Conservation (phyloP, 2,888 invertebrate species). For the Diarsia rubi region DNA sequence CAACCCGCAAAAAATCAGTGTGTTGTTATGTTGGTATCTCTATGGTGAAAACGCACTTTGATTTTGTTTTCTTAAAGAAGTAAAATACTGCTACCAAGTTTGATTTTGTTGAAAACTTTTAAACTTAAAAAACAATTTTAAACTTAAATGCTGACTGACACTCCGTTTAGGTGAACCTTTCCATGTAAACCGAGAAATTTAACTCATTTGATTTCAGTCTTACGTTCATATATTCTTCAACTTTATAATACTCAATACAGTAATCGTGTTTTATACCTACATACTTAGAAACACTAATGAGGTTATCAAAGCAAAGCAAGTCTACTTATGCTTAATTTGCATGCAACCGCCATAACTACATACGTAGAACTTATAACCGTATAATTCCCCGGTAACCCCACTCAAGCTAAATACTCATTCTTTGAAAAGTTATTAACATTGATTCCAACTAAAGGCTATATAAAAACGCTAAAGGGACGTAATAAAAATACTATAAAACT, state of each 20-base stretch:
- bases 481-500: slow-evolving; percentile 73
- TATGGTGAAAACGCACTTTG: too few species aligned
- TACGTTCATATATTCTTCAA: background rate
- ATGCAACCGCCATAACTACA: slow-evolving; percentile 25
- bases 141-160: background rate
- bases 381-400: slow-evolving; percentile 40
- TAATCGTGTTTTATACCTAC: background rate
- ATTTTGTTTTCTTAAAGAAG: too few species aligned
- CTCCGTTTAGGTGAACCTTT: too few species aligned
- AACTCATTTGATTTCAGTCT: background rate
- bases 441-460: slow-evolving; percentile 67
- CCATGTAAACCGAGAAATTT: background rate
- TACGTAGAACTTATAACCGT: slow-evolving; percentile 32
- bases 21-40: too few species aligned
- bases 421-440: slow-evolving; percentile 64
- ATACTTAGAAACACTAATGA: slow-evolving; percentile 2
- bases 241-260: too few species aligned
- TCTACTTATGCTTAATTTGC: background rate
- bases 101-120: too few species aligned
- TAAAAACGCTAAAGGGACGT: slow-evolving; percentile 59
- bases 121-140: too few species aligned
- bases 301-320: slow-evolving; percentile 1
- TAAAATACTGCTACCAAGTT: too few species aligned
- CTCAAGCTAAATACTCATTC: slow-evolving; percentile 40
- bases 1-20: too few species aligned